Percentiles rank a stretch among this genome's conserved stretches.
phyloP scores from a whole-genome alignment of 2,113 vertebrate genomes.

The Podarcis cretensis region DNA sequence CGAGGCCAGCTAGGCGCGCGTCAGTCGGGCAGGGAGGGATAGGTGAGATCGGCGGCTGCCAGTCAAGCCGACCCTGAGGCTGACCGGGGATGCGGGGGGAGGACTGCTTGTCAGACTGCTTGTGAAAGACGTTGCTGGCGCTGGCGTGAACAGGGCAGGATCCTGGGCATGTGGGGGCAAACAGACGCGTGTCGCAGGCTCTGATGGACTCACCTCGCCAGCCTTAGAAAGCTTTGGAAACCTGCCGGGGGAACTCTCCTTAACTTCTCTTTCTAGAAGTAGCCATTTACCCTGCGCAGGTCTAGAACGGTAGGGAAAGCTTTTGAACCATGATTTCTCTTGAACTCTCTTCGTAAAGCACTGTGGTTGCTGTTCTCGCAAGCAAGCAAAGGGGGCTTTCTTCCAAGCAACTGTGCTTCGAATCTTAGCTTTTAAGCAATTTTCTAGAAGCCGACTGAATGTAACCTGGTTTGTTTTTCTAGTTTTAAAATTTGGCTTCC shows the following conservation, averaged over 20 bases:
- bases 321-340: neutral
- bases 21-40: constrained; percentile 17
- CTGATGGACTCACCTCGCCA: neutral
- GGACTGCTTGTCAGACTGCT: neutral
- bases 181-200: neutral
- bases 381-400: neutral
- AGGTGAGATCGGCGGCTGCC: neutral
- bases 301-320: neutral
- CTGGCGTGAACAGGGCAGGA: neutral
- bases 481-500: neutral
- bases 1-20: constrained; percentile 80
- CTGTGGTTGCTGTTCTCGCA: neutral
- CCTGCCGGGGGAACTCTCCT: neutral
- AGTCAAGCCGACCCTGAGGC: neutral
- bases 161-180: neutral
- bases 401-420: neutral
- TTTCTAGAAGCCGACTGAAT: neutral
- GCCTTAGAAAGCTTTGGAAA: neutral
- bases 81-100: neutral
- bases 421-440: neutral
- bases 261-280: neutral
- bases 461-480: no score
- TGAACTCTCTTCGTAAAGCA: neutral
- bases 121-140: neutral
- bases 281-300: neutral